Base-by-base conservation (phyloP, 2,113 vertebrate species). In the Oxygymnocypris stewartii region DNA sequence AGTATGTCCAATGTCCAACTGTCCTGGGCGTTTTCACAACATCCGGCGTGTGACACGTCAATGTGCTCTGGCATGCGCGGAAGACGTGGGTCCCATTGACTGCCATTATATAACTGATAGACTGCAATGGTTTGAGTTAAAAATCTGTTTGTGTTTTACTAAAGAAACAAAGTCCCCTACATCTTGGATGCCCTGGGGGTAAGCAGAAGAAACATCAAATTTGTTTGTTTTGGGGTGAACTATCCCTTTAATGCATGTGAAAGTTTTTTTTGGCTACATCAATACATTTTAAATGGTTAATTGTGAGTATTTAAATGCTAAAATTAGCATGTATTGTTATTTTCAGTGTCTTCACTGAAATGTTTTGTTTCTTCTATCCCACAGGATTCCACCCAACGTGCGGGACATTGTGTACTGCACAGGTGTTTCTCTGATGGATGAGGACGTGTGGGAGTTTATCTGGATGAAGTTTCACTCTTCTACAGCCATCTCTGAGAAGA, bases 391-490 rank as follows among this genome's bases (percentile, higher is more conserved):
- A 69, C 96, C 97, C 8, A 99, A 99, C 78, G 96, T 99, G 82
- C 95, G 98, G 91, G 98, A 99, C 93, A 97, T 99, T 0, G 97
- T 99, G 5, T 99, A 99, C 95, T 99, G 98, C 91, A 99, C 98
- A 0, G 98, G 97, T 85, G 98, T 99, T 82, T 98, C 97, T 0
- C 92, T 99, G 87, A 96, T 99, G 95, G 98, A 99, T 90, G 98
- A 99, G 93, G 98, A 99, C 87, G 97, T 99, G 84, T 99, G 98
- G 98, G 98, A 99, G 90, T 99, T 99, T 92, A 97, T 99, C 90
- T 99, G 98, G 98, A 99, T 98, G 97, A 99, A 99, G 94, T 99
- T 99, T 88, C 98, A 99, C 93, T 99, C 97, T 4, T 96, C 96
- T 12, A 96, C 92, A 13, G 96, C 96, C 11, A 93, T 99, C 2